These are phyloP conservation scores for Epinotia ramella DNA, from an alignment of 2,888 invertebrate genomes.

Conservation along the genomic window DNA sequence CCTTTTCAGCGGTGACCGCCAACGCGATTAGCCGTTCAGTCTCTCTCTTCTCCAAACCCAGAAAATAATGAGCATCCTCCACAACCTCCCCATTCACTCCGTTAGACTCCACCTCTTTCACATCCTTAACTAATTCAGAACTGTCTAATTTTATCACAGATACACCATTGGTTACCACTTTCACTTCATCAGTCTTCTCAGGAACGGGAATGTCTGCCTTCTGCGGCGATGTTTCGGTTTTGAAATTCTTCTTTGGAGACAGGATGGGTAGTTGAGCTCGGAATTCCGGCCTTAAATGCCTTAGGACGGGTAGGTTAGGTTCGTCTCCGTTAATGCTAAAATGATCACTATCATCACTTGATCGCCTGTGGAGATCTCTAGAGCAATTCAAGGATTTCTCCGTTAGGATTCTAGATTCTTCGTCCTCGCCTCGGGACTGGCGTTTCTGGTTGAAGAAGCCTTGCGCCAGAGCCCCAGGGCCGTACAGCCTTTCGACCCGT, in stretches of 20 bases:
- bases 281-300: conserved; percentile 94
- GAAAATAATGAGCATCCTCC: conserved; percentile 92
- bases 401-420: conserved; percentile 71
- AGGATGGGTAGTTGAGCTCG: conserved; percentile 91
- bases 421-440: conserved; percentile 74
- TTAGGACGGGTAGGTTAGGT: conserved; percentile 88
- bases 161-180: conserved; percentile 65
- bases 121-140: conserved; percentile 55
- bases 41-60: conserved; percentile 90
- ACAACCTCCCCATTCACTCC: conserved; percentile 68
- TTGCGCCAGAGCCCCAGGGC: conserved; percentile 94
- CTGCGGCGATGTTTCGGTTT: conserved; percentile 68
- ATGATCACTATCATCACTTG: conserved; percentile 63
- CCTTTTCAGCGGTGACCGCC: conserved; percentile 89
- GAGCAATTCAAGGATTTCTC: conserved; percentile 76
- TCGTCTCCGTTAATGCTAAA: conserved; percentile 67
- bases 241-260: conserved; percentile 84
- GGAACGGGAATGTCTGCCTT: conserved; percentile 71
- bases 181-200: conserved; percentile 64
- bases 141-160: conserved; percentile 76
- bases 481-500: conserved; percentile 94
- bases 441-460: conserved; percentile 91
- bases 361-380: conserved; percentile 65
- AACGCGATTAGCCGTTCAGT: conserved; percentile 88
- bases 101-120: conserved; percentile 50